A percentile compares a stretch with the other conserved stretches of the same genome.
Evolutionary conservation across 2,113 vertebrate species (phyloP).

Genomic region (Hippocampus barbouri): DNA sequence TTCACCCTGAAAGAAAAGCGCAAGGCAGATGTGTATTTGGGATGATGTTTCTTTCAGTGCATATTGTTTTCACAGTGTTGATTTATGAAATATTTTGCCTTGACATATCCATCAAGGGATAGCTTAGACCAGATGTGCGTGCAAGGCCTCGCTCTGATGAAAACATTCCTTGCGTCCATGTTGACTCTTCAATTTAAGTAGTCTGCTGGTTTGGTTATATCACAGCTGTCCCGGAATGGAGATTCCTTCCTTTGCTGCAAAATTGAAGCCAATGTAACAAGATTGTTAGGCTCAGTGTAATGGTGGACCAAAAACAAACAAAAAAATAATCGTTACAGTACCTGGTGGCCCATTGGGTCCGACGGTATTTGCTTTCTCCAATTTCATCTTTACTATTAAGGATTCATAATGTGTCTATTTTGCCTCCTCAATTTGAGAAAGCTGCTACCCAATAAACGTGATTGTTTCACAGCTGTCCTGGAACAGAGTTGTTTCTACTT

Average conservation of each 20-base stretch:
- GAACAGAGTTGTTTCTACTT: neutral
- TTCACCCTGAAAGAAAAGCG: neutral
- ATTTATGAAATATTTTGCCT: constrained; percentile 1
- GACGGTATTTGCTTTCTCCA: too few species aligned
- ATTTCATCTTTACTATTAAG: too few species aligned
- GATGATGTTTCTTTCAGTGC: neutral
- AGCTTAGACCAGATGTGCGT: constrained; percentile 15
- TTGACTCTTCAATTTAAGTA: constrained; percentile 7
- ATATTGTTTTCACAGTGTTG: neutral
- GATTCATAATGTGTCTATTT: neutral
- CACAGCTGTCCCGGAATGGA: constrained; percentile 23
- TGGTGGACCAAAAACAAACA: too few species aligned
- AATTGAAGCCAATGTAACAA: constrained; percentile 22
- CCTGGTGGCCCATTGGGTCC: too few species aligned
- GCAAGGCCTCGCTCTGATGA: constrained; percentile 8
- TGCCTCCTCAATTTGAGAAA: constrained; percentile 7
- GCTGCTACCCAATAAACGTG: constrained; percentile 11
- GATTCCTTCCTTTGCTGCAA: constrained; percentile 9
- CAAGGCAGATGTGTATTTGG: neutral
- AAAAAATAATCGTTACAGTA: too few species aligned
- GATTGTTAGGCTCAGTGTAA: too few species aligned
- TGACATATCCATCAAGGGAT: constrained; percentile 23
- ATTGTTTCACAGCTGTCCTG: constrained; percentile 36
- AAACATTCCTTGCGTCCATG: constrained; percentile 5
- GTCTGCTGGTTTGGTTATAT: constrained; percentile 26